A percentile compares a stretch with the other conserved stretches of the same genome.
These are phyloP conservation scores for Ptychodera flava DNA, from an alignment of 35 echinoderm and acorn worm genomes.

Conservation along the genomic window DNA sequence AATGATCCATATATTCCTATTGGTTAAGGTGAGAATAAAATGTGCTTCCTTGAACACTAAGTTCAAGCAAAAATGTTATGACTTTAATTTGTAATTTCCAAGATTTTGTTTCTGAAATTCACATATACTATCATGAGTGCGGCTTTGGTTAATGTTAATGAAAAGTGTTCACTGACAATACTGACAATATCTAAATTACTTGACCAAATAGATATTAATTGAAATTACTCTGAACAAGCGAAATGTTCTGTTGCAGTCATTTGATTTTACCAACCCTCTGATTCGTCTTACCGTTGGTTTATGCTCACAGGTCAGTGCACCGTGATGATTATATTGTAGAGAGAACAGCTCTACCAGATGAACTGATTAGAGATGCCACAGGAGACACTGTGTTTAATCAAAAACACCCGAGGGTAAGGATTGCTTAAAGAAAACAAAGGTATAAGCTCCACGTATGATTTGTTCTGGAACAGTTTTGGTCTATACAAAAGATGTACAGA, in stretches of 20 bases:
- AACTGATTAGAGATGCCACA: slow-evolving; percentile 68
- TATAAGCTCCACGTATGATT: not conserved
- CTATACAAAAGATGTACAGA: not conserved
- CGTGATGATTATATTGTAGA: slow-evolving; percentile 82
- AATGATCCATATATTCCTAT: too few relatives aligned
- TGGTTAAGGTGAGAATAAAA: too few relatives aligned
- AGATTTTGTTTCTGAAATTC: too few relatives aligned
- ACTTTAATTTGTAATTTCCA: too few relatives aligned
- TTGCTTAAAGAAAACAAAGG: not conserved
- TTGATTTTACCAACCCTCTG: not conserved
- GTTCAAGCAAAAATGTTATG: too few relatives aligned
- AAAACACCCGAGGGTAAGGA: slow-evolving; percentile 63
- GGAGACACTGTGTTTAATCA: slow-evolving; percentile 86
- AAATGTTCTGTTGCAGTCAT: not conserved
- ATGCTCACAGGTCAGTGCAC: slow-evolving; percentile 10
- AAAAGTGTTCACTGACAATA: not conserved
- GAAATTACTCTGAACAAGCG: too few relatives aligned
- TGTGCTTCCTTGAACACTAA: too few relatives aligned
- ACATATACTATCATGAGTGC: too few relatives aligned
- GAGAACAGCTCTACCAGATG: slow-evolving; percentile 80
- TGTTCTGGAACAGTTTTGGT: not conserved
- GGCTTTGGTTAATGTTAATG: too few relatives aligned
- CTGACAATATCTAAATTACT: not conserved
- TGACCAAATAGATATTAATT: not conserved
- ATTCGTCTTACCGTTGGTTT: not conserved